Conservation (phyloP, 1,140 invertebrate genomes). For the Whitmania pigra region DNA sequence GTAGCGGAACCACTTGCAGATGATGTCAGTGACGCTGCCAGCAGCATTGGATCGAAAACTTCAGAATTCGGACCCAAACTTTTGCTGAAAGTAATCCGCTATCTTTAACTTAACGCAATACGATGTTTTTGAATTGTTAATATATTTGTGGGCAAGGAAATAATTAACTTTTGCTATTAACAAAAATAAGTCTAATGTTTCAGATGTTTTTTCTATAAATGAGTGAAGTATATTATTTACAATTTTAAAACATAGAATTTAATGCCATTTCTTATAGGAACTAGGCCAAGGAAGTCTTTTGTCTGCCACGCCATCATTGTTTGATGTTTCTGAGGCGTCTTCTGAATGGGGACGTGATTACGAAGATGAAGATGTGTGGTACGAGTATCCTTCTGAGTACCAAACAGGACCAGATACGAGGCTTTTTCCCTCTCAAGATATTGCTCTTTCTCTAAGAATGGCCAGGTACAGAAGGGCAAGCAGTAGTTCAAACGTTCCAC, state of each 20-base stretch:
- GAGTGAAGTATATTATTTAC: neutral
- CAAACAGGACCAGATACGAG: slow-evolving; percentile 26
- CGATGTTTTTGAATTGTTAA: neutral
- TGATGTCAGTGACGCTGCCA: neutral
- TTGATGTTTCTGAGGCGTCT: slow-evolving; percentile 16
- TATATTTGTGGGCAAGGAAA: neutral
- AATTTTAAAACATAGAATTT: neutral
- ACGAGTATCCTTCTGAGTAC: slow-evolving; percentile 35
- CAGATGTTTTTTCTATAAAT: neutral
- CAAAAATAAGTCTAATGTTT: neutral
- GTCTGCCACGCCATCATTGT: slow-evolving; percentile 13
- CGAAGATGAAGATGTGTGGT: slow-evolving; percentile 38
- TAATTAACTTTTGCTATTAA: slow-evolving; percentile 1
- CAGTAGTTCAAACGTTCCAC: neutral
- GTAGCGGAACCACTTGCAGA: neutral
- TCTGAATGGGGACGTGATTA: slow-evolving; percentile 35
- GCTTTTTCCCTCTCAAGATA: slow-evolving; percentile 26
- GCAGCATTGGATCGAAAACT: slow-evolving; percentile 1
- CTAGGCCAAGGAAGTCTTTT: slow-evolving; percentile 12
- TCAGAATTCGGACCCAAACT: slow-evolving; percentile 9
- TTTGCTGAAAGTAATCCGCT: neutral
- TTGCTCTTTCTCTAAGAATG: slow-evolving; percentile 25
- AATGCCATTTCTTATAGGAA: neutral
- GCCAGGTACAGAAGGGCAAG: slow-evolving; percentile 25
- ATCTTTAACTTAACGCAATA: neutral